Evolutionary conservation across 2,797 vertebrate genomes (phyloP), one percentile per base, ranked within the genome.

Genomic region (Odontamblyopus rebecca): DNA sequence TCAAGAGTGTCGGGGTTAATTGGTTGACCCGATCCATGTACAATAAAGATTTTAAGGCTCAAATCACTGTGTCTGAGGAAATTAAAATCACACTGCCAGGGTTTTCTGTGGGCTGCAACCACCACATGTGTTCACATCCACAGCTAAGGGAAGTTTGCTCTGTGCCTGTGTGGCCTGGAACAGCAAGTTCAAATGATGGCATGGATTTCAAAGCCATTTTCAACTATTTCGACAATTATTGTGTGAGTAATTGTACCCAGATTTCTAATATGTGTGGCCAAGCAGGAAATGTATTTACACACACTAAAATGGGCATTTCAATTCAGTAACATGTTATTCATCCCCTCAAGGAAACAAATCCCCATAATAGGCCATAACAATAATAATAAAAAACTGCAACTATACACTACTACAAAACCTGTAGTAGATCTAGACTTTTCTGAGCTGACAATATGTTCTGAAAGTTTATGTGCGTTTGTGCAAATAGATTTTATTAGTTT

Each of bases 1-100:
- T 88, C 91, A 86, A 83, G 91, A 86, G 88, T 90, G 88, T 89
- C 89, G 8, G 80, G 92, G 92, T 95, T 95, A 95, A 93, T 93
- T 94, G 89, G 89, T 91, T 93, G 93, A 95, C 93, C 93, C 84
- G 85, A 85, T 94, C 93, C 80, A 91, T 94, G 90, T 91, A 90
- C 93, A 94, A 92, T 93, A 93, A 92, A 91, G 89, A 91, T 92
- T 93, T 94, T 91, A 91, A 92, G 81, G 91, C 86, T 68, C 85
- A 79, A 75, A 76, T 82, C 88, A 88, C 87, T 86, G 75, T 80
- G 81, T 72, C 84, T 85, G 78, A 78, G 74, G 62, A 92, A 92
- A 92, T 90, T 92, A 86, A 93, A 93, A 93, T 92, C 78, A 80
- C 84, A 88, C 44, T 48, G 44, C 7, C 89, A 85, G 86, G 78